Evolutionary conservation across 2,113 vertebrate species (phyloP), one percentile per base, ranked within the genome.

Genomic region (Syngnathus floridae): DNA sequence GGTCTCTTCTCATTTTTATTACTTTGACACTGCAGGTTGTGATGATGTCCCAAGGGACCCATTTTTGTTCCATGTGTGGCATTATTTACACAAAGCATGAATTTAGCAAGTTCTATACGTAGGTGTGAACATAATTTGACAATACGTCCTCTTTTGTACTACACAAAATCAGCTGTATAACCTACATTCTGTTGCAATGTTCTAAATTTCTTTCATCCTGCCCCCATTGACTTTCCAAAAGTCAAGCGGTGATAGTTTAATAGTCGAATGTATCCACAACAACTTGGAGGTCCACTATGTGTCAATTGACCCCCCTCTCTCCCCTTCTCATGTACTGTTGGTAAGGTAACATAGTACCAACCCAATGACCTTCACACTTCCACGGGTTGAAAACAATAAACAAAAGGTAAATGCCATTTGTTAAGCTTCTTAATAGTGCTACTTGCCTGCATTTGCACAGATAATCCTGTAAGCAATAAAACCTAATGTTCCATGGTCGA

Each of bases 1-100:
- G 70, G 63, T 74, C 71, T 78, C 63, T 69, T 82, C 81, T 82
- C 78, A 82, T 88, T 85, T 84, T 35, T 49, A 84, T 86, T 75
- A 83, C 67, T 22, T 64, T 79, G 84, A 82, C 77, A 77, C 83
- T 73, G 77, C 76, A 60, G 75, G 65, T 70, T 74, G 79, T 60
- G 31, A 75, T 72, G 76, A 87, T 81, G 82, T 82, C 66, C 73
- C 56, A 57, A 78, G 74, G 76, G 75, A 77, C 67, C 65, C 51
- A 64, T 66, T 76, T 81, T 79, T 76, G 52, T 72, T 75, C 65
- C 46, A 11, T 19, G 43, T 45, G 11, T 48, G 46, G 22, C 59
- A 58, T 84, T 70, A 70, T 56, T 55, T 58, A 66, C 40, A 68
- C 49, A 75, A 69, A 69, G 49, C 10, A 12, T 58, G 74, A 22